phyloP scores from a whole-genome alignment of 2,888 invertebrate genomes.

The Andrena bucephala region DNA sequence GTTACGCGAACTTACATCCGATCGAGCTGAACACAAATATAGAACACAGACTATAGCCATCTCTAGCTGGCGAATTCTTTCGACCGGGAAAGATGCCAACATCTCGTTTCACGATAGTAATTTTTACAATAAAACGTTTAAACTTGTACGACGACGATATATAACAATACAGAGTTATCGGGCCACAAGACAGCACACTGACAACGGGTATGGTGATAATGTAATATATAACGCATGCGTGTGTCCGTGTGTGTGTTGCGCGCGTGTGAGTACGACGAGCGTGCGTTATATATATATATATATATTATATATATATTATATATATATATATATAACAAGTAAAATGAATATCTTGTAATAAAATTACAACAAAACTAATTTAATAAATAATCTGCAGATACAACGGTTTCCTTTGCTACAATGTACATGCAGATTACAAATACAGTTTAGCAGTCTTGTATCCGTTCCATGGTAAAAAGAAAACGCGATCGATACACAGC shows the following conservation, averaged over 20 bases:
- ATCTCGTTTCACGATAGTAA: constrained; percentile 9
- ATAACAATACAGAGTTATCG: constrained; percentile 42
- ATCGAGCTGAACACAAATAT: constrained; percentile 34
- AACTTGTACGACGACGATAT: constrained; percentile 25
- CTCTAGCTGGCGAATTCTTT: constrained; percentile 3
- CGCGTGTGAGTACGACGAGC: constrained; percentile 52
- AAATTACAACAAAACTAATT: constrained; percentile 77
- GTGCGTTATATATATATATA: constrained; percentile 51
- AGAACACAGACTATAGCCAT: constrained; percentile 21
- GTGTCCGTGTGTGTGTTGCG: constrained; percentile 68
- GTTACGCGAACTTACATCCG: constrained; percentile 7
- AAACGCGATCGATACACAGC: constrained; percentile 41
- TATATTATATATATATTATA: no score
- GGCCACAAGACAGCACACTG: constrained; percentile 42
- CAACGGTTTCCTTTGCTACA: constrained; percentile 58
- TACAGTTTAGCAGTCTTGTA: constrained; percentile 63
- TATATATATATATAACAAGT: constrained; percentile 67
- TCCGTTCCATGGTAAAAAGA: constrained; percentile 53
- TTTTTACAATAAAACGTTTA: constrained; percentile 42
- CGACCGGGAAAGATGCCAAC: constrained; percentile 25
- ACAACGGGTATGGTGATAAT: constrained; percentile 51
- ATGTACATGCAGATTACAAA: constrained; percentile 66
- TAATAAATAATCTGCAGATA: constrained; percentile 75
- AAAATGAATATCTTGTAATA: constrained; percentile 79
- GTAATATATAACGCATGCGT: constrained; percentile 55